Base-by-base conservation (phyloP, 1,140 invertebrate genomes). In the Leptoteleia sp. region DNA sequence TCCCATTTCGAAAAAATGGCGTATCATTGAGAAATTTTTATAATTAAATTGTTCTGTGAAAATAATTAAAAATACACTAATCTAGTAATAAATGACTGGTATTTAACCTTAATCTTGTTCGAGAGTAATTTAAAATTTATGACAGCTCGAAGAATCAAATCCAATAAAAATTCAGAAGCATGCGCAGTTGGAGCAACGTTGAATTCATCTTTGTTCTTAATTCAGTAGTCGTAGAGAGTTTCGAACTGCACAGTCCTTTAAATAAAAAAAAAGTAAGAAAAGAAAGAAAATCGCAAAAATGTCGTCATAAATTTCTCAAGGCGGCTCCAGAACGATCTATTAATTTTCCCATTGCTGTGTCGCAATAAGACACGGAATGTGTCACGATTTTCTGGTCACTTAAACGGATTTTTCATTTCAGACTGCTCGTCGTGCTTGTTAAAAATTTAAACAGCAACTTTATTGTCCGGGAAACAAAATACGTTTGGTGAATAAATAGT, bases 291-390 rank as follows among this genome's bases (percentile, higher is more conserved):
- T 47, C 38, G 19, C 5, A 48, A 55, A 55, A 68, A 55, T 68
- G 48, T 68, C 64, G 42, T 55, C 64, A 72, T 42, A 54, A 54
- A 57, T 62, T 72, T 72, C 68, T 47, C 68, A 54, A 45, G 55
- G 27, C 45, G 38, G 22, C 50, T 29, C 64, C 31, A 50, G 48
- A 54, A 47, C 55, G 48, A 72, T 54, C 48, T 52, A 62, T 62
- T 52, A 54, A 47, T 72, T 45, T 59, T 54, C 29, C 54, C 37
- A 67, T 38, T 35, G 62, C 62, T 45, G 54, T 43, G 40, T 38
- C 13, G 47, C 12, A 37, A 35, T 43, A 43, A 43, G 12, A 11
- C 1, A 19, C 22, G 47, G 27, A 43, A 68, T 47, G 37, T 31
- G 52, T 70, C 52, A 57, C 65, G 55, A 72, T 72, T 62, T 52